Percentiles rank a stretch among this genome's conserved stretches.
These are phyloP conservation scores for Scartelaos histophorus DNA, from an alignment of 2,113 vertebrate species.

Conservation along the genomic window DNA sequence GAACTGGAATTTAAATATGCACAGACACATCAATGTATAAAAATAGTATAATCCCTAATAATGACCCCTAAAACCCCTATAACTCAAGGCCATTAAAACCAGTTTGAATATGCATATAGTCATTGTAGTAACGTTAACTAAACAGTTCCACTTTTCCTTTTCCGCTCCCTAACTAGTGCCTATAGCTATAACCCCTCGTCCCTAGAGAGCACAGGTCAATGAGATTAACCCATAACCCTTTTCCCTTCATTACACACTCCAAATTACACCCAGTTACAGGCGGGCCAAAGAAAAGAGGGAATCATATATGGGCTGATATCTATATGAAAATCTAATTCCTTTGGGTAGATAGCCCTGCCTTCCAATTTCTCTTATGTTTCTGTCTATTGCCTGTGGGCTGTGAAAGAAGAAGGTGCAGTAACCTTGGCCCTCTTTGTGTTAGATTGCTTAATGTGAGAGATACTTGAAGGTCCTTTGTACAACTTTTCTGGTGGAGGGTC, in stretches of 20 bases:
- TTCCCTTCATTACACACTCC: constrained; percentile 65
- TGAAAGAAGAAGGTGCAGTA: constrained; percentile 58
- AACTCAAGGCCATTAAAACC: too few species aligned
- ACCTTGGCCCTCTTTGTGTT: constrained; percentile 63
- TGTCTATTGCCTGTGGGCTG: constrained; percentile 67
- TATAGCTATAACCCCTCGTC: constrained; percentile 63
- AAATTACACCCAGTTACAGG: constrained; percentile 73
- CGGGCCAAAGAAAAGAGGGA: constrained; percentile 50
- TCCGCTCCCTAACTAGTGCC: too few species aligned
- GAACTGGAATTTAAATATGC: not conserved
- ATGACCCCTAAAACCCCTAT: too few species aligned
- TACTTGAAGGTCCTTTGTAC: constrained; percentile 26
- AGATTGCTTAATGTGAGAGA: constrained; percentile 58
- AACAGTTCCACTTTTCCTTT: too few species aligned
- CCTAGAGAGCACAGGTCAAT: constrained; percentile 73
- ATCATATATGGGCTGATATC: constrained; percentile 73
- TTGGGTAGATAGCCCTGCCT: constrained; percentile 63
- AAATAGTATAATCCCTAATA: too few species aligned
- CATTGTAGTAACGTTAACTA: too few species aligned
- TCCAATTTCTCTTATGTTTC: constrained; percentile 72
- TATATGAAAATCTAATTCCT: constrained; percentile 78
- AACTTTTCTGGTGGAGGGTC: too few species aligned
- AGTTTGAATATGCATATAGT: too few species aligned
- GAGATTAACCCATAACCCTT: constrained; percentile 78
- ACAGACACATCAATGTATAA: too few species aligned